Conservation (phyloP, 2,888 invertebrate species). For the Nomada ferruginata region DNA sequence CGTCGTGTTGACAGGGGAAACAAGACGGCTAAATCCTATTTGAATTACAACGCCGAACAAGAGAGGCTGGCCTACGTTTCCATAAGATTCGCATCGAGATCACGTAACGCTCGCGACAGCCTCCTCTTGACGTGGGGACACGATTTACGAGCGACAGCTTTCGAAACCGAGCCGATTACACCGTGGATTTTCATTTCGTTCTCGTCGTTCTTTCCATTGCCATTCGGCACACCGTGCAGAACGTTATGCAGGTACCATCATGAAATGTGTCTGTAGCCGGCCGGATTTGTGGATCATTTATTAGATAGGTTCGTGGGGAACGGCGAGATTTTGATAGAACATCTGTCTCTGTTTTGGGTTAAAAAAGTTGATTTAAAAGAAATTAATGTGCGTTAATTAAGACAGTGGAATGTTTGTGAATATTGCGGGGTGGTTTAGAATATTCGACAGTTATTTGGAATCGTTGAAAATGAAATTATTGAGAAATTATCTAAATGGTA, state of each 20-base stretch:
- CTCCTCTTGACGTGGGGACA: constrained; percentile 11
- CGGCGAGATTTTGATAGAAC: no score
- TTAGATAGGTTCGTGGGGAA: no score
- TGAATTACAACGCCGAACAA: constrained; percentile 11
- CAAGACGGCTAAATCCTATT: constrained; percentile 15
- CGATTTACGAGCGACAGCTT: constrained; percentile 42
- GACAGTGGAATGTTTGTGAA: no score
- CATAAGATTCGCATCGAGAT: constrained; percentile 16
- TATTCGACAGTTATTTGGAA: no score
- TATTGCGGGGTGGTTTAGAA: no score
- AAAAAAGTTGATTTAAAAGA: no score
- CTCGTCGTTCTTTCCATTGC: neutral
- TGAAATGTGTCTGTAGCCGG: neutral
- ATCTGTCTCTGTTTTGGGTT: no score
- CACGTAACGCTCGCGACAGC: constrained; percentile 35
- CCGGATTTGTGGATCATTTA: neutral
- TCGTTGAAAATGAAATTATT: no score
- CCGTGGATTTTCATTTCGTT: neutral
- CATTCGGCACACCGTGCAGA: neutral
- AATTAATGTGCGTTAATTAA: no score
- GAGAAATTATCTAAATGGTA: no score
- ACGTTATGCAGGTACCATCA: constrained; percentile 9
- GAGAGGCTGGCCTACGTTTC: constrained; percentile 10
- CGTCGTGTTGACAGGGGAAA: constrained; percentile 10
- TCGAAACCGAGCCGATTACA: constrained; percentile 15